Percentiles rank a stretch among this genome's conserved stretches.
Conservation (phyloP, 1,140 invertebrate species). For the Argopecten irradians region DNA sequence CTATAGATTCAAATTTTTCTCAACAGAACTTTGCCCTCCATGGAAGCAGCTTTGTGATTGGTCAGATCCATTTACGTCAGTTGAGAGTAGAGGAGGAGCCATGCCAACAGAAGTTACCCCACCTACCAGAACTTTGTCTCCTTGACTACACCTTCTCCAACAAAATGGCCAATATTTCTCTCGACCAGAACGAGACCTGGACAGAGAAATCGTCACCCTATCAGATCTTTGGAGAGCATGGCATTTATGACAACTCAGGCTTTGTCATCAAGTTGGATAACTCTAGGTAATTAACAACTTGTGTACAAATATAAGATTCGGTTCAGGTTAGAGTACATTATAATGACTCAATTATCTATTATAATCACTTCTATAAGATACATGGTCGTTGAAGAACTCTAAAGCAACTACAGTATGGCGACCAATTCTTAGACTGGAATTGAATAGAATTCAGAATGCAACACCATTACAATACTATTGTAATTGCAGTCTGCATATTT, state of each 20-base stretch:
- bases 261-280: constrained; percentile 60
- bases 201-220: constrained; percentile 29
- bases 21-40: constrained; percentile 30
- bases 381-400: too few relatives aligned
- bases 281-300: constrained; percentile 65
- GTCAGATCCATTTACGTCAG: constrained; percentile 64
- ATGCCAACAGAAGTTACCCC: constrained; percentile 46
- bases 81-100: constrained; percentile 52
- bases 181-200: constrained; percentile 29
- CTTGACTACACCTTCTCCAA: constrained; percentile 50
- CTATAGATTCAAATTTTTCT: too few relatives aligned
- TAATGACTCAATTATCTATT: too few relatives aligned
- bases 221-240: constrained; percentile 58
- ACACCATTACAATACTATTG: too few relatives aligned
- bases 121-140: constrained; percentile 49
- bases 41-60: constrained; percentile 63
- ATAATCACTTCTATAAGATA: too few relatives aligned
- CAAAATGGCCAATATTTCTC: constrained; percentile 19
- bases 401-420: too few relatives aligned
- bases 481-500: too few relatives aligned
- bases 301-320: too few relatives aligned
- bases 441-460: too few relatives aligned
- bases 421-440: too few relatives aligned
- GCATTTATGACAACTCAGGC: constrained; percentile 64
- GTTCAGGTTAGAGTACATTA: too few relatives aligned